Evolutionary conservation across 1,140 invertebrate species (phyloP), one percentile per base, ranked within the genome.

Genomic region (Pissodes strobi): DNA sequence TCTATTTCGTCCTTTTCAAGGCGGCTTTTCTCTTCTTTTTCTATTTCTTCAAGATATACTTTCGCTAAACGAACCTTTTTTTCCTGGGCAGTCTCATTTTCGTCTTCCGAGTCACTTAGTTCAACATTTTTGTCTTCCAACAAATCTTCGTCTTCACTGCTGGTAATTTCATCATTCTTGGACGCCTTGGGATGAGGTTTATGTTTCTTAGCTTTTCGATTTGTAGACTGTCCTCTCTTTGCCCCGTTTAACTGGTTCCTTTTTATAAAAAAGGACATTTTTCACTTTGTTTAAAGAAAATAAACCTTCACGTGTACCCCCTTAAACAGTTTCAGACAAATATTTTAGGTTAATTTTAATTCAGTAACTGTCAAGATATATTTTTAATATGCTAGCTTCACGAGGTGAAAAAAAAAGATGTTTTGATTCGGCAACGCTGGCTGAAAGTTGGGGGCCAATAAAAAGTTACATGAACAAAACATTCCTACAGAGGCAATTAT

Each of bases 11-110:
- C 82, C 12, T 69, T 52, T 65, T 70, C 59, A 38, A 69, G 57
- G 49, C 71, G 51, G 23, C 64, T 46, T 56, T 65, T 77, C 84
- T 85, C 85, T 82, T 93, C 86, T 75, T 85, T 86, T 79, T 92
- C 87, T 57, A 97, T 89, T 82, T 95, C 89, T 72, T 89, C 81
- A 27, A 98, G 81, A 81, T 95, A 95, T 76, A 92, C 85, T 76
- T 95, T 95, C 0, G 94, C 93, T 61, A 97, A 79, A 27, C 92
- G 82, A 27, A 98, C 69, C 71, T 91, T 90, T 74, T 96, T 96
- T 72, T 96, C 91, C 76, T 96, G 92, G 0, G 90, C 86, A 5
- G 93, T 97, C 76, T 91, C 88, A 61, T 88, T 82, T 61, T 92
- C 88, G 67, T 89, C 88, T 57, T 87, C 85, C 5, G 83, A 85